phyloP scores from a whole-genome alignment of 1,140 invertebrate species.

The Chironomus tepperi region DNA sequence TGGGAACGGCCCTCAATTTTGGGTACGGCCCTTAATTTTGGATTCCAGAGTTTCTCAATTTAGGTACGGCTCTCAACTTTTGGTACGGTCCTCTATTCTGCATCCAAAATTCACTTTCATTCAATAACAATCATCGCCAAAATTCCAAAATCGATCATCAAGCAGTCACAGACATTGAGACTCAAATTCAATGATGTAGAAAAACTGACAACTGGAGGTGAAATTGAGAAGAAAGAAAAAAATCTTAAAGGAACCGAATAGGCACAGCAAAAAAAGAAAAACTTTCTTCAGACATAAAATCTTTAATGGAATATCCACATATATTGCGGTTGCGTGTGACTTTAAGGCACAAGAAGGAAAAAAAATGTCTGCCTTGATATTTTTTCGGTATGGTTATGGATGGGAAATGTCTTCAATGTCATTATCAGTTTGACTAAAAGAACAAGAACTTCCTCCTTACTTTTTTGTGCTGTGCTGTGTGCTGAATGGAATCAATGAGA shows the following conservation, averaged over 20 bases:
- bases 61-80: too few species aligned
- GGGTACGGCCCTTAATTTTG: too few species aligned
- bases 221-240: not conserved
- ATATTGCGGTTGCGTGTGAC: conserved; percentile 4
- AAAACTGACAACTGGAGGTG: not conserved
- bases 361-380: not conserved
- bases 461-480: too few species aligned
- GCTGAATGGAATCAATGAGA: too few species aligned
- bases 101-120: too few species aligned
- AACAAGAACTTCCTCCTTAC: too few species aligned
- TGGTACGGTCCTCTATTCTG: too few species aligned
- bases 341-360: not conserved
- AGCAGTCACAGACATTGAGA: not conserved
- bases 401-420: not conserved
- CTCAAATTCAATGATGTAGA: not conserved
- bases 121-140: too few species aligned
- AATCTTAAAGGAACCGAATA: not conserved
- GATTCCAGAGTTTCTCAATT: too few species aligned
- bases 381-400: conserved; percentile 5
- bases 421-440: too few species aligned
- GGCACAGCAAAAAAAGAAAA: not conserved
- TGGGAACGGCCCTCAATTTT: too few species aligned
- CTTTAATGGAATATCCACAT: not conserved
- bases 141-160: not conserved
- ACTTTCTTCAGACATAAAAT: not conserved